Conservation (phyloP, 37 sponge, comb jelly and placozoan species). For the Mnemiopsis leidyi region DNA sequence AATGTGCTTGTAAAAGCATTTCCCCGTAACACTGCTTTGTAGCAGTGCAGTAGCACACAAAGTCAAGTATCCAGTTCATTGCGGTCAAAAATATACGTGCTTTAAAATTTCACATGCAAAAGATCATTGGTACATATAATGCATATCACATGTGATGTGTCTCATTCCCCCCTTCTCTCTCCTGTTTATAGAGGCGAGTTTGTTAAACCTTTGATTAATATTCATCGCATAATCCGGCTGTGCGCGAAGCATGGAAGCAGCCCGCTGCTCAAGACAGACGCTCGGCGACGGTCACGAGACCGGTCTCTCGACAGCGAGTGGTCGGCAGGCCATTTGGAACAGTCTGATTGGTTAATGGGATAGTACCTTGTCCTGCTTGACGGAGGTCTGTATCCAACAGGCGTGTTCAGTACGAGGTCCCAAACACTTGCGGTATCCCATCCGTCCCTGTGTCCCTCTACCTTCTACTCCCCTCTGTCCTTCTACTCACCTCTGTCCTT, state of each 20-base stretch:
- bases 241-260: neutral
- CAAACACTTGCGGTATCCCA: too few species aligned
- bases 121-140: slow-evolving; percentile 1
- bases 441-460: too few species aligned
- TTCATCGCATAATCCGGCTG: neutral
- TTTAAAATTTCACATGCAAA: slow-evolving; percentile 13
- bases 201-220: slow-evolving; percentile 31
- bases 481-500: too few species aligned
- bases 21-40: neutral
- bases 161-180: neutral
- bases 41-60: neutral
- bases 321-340: neutral
- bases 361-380: neutral
- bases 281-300: neutral
- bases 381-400: neutral
- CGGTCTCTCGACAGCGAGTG: neutral
- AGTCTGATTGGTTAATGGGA: slow-evolving; percentile 21
- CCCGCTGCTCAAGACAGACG: neutral
- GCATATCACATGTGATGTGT: neutral
- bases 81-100: slow-evolving; percentile 21
- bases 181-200: neutral
- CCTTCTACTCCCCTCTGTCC: too few species aligned
- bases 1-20: neutral
- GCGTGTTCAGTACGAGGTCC: neutral
- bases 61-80: neutral